Conservation (phyloP, 2,113 vertebrate species). For the Apaloderma vittatum region DNA sequence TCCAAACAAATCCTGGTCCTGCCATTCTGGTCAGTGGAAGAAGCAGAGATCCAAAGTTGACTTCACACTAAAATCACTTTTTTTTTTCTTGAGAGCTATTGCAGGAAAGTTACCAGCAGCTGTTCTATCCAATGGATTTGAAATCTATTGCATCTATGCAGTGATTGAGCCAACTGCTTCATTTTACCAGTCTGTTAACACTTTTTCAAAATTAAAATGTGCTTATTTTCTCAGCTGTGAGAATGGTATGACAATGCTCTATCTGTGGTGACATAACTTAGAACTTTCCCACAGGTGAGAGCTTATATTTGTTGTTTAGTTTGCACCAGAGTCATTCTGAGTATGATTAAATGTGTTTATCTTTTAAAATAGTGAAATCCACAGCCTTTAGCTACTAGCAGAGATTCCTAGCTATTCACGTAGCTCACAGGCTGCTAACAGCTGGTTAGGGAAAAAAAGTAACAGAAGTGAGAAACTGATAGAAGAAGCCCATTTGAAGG, state of each 20-base stretch:
- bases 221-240: background rate
- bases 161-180: background rate
- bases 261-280: background rate
- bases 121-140: background rate
- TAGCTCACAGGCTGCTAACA: background rate
- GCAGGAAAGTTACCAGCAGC: background rate
- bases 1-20: background rate
- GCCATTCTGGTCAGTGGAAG: background rate
- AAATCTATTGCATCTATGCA: background rate
- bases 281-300: background rate
- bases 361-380: slow-evolving; percentile 69
- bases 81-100: background rate
- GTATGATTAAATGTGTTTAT: slow-evolving; percentile 43
- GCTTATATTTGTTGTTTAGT: slow-evolving; percentile 40
- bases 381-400: slow-evolving; percentile 41
- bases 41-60: background rate
- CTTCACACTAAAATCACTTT: background rate
- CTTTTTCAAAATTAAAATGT: background rate
- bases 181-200: background rate
- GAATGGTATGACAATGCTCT: background rate
- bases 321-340: slow-evolving; percentile 48
- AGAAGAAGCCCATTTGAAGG: background rate
- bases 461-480: background rate
- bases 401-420: background rate
- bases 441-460: background rate